phyloP scores from a whole-genome alignment of 2,113 vertebrate genomes.

The Bos javanicus region DNA sequence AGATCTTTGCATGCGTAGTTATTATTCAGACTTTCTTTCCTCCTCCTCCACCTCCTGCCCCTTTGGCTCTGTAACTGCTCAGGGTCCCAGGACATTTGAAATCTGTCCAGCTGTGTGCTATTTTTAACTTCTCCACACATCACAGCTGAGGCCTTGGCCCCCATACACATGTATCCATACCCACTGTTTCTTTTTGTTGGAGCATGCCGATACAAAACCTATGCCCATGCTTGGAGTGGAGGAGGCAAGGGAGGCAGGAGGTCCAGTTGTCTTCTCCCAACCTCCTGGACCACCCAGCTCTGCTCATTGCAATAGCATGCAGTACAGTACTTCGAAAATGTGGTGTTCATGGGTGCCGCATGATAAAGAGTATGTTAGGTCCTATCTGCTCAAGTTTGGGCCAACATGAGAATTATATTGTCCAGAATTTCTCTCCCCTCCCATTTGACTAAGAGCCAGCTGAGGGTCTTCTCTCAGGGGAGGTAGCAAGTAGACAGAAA shows the following conservation, averaged over 20 bases:
- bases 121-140: slow-evolving; percentile 26
- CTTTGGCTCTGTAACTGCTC: not conserved
- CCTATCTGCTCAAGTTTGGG: not conserved
- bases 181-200: slow-evolving; percentile 44
- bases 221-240: not conserved
- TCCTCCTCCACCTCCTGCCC: not conserved
- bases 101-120: slow-evolving; percentile 32
- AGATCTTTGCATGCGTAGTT: not conserved
- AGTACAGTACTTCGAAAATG: slow-evolving; percentile 55
- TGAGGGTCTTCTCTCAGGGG: not conserved
- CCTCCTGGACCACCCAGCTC: slow-evolving; percentile 30
- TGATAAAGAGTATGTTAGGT: slow-evolving; percentile 70
- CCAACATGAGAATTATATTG: not conserved
- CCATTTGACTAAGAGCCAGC: not conserved
- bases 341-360: slow-evolving; percentile 48
- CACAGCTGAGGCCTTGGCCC: not conserved
- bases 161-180: slow-evolving; percentile 42
- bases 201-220: slow-evolving; percentile 32
- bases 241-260: not conserved
- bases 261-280: not conserved
- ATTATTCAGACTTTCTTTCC: not conserved
- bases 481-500: slow-evolving; percentile 4
- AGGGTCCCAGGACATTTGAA: slow-evolving; percentile 63
- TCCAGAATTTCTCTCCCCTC: not conserved
- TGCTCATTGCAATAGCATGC: slow-evolving; percentile 44